Evolutionary conservation across 2,113 vertebrate species (phyloP).

Genomic region (Labeo rohita): DNA sequence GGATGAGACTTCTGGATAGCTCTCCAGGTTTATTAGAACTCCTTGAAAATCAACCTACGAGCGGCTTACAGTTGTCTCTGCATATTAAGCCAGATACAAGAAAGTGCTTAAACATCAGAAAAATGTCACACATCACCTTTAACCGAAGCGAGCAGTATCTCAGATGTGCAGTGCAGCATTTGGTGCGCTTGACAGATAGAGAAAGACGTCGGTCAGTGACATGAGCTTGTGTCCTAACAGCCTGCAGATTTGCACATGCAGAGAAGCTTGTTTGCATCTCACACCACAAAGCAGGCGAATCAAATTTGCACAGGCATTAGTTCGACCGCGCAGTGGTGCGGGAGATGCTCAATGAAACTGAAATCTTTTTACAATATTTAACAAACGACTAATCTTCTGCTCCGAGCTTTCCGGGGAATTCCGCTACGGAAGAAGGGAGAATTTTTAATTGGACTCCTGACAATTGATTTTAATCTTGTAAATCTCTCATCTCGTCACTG

Average conservation of each 20-base stretch:
- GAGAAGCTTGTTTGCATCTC: constrained; percentile 31
- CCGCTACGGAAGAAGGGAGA: neutral
- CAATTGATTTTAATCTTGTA: constrained; percentile 45
- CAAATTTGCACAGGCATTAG: constrained; percentile 12
- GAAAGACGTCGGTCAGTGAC: neutral
- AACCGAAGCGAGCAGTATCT: neutral
- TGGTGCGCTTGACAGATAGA: neutral
- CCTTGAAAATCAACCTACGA: neutral
- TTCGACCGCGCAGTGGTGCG: neutral
- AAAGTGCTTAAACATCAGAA: constrained; percentile 1
- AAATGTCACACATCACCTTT: constrained; percentile 4
- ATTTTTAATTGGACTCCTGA: constrained; percentile 47
- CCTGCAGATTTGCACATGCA: neutral
- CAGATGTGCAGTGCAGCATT: neutral
- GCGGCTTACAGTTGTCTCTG: neutral
- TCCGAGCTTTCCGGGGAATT: constrained; percentile 18
- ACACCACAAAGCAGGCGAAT: neutral
- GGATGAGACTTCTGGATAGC: neutral
- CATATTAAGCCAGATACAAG: neutral
- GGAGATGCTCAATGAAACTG: neutral
- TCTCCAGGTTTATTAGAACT: constrained; percentile 21
- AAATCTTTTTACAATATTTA: constrained; percentile 34
- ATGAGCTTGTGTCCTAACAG: neutral
- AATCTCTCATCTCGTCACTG: constrained; percentile 37
- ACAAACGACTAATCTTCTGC: constrained; percentile 39